Conservation (phyloP, 2,113 vertebrate species). For the Furnarius figulus region DNA sequence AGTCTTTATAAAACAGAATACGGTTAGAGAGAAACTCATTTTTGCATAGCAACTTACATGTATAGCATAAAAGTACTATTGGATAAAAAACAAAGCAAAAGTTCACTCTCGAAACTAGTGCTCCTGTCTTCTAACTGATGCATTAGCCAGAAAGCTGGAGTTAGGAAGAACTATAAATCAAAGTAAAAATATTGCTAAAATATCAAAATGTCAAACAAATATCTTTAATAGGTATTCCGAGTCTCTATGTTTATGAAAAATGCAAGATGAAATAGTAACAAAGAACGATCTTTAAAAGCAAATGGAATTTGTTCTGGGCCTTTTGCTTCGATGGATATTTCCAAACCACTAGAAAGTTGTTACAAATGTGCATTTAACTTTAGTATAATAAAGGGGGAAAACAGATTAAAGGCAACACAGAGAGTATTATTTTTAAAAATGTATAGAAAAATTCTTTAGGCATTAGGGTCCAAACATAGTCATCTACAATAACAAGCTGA, state of each 20-base stretch:
- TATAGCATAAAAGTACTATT: background rate
- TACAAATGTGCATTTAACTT: background rate
- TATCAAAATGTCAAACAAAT: slow-evolving; percentile 27
- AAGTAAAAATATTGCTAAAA: background rate
- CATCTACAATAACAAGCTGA: background rate
- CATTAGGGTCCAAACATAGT: background rate
- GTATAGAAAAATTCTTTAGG: background rate
- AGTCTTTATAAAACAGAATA: background rate
- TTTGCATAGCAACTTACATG: background rate
- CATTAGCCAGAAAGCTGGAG: background rate
- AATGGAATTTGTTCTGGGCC: background rate
- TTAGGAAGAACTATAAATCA: background rate
- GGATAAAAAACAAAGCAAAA: background rate
- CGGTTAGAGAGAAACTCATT: background rate
- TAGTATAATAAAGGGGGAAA: fast-evolving
- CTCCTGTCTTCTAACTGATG: background rate
- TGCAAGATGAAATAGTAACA: background rate
- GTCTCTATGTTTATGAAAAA: background rate
- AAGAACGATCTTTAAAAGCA: background rate
- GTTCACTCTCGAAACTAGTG: background rate
- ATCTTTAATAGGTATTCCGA: background rate
- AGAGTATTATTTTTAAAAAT: background rate
- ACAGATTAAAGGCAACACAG: background rate
- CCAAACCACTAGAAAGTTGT: background rate
- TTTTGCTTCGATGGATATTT: background rate